Base-by-base conservation (phyloP, 1,140 invertebrate genomes). In the Drosophila truncata region DNA sequence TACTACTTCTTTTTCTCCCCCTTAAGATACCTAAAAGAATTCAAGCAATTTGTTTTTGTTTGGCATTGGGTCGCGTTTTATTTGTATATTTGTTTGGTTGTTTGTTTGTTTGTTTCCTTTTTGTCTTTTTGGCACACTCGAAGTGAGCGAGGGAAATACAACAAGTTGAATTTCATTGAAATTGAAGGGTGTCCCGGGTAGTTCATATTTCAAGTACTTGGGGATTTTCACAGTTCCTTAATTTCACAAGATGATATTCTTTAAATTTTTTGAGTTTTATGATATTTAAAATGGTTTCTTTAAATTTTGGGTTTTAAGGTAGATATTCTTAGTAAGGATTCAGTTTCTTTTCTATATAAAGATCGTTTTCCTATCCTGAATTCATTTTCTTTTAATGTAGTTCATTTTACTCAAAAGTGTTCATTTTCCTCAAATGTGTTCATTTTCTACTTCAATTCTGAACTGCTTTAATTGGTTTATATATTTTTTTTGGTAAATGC, bases 81-180 rank as follows among this genome's bases (percentile, higher is more conserved):
- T 37, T 35, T 58, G 50, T 59, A 39, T 60, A 35, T 25, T 16
- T 57, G 33, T 72, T 47, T 60, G 67, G 39, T 58, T 46, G 20
- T 72, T 47, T 60, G 67, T 47, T 58, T 46, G 20, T 46, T 46
- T 46, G 10, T 20, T 59, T 9, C 20, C 37, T 13, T 13, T 14
- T 49, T 59, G 66, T 52, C 50, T 71, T 71, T 59, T 72, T 71
- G 65, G 69, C 65, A 70, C 50, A 58, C 67, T 69, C 3, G 14
- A 31, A 18, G 33, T 67, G 33, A 39, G 27, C 33, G 16, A 13
- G 3, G 63, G 5, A n/a, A 55, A 33, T 13, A 69, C 47, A 70
- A 70, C 47, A 55, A 70, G 64, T 70, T 57, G 33, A 20, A 31
- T 18, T 55, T 55, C 14, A 55, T 37, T 55, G 52, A 55, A 55